Evolutionary conservation across 2,797 vertebrate species (phyloP), one percentile per base, ranked within the genome.

Genomic region (Poeciliopsis paucimaculata): DNA sequence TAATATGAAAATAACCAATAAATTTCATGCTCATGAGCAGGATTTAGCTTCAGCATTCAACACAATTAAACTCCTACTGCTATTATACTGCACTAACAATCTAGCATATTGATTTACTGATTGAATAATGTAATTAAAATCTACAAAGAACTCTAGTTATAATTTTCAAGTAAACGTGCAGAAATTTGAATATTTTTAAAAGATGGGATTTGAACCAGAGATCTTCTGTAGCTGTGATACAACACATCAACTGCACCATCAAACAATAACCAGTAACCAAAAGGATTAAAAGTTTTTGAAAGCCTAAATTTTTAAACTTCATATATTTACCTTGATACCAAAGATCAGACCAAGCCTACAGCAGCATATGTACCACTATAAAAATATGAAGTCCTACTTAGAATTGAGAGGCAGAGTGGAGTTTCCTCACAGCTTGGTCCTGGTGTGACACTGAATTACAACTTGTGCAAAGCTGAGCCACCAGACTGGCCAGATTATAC

Each of bases 401-500:
- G 73, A 88, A 75, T 79, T 81, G 80, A 80, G 86, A 81, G 84
- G 73, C 79, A 82, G 88, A 89, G 79, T 82, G 83, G 77, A 86
- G 87, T 77, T 82, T 83, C 84, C 77, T 80, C 73, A 60, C 84
- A 77, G 83, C 72, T 83, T 88, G 86, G 81, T 78, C 83, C 55
- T 79, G 45, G 77, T 41, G 57, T 78, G 84, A 77, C 60, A 39
- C 78, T 77, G 87, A 91, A 84, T 89, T 81, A 82, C 86, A 84
- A 89, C 90, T 88, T 78, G 81, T 81, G 88, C 73, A 84, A 88
- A 87, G 87, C 85, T 85, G 83, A 81, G 88, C 84, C 6, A 1
- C 49, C 3, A 78, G 82, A 79, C 77, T 26, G 81, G 78, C 86
- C 84, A 76, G 82, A 80, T 91, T 89, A 34, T 90, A 87, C 89